These are phyloP conservation scores for Bradysia coprophila DNA, from an alignment of 1,140 invertebrate species.

Conservation along the genomic window DNA sequence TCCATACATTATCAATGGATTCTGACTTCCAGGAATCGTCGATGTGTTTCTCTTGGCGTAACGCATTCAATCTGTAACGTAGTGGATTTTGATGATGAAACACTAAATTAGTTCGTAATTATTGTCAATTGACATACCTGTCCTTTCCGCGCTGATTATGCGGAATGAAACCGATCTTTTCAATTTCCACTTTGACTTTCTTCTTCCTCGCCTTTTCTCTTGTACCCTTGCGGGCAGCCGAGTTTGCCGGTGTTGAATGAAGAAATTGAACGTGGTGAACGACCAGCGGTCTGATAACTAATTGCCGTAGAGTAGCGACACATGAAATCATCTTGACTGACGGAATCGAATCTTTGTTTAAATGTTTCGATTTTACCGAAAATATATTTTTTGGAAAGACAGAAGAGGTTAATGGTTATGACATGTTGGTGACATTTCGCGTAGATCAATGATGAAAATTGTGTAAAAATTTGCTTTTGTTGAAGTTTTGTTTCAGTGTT, in stretches of 20 bases:
- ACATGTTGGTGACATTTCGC: no score
- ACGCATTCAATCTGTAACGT: slow-evolving; percentile 14
- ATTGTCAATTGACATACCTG: slow-evolving; percentile 11
- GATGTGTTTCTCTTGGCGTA: slow-evolving; percentile 24
- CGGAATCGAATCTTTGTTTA: background rate
- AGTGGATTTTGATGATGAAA: background rate
- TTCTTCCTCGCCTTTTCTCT: slow-evolving; percentile 47
- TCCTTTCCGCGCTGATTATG: slow-evolving; percentile 33
- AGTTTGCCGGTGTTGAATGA: slow-evolving; percentile 23
- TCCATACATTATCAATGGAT: slow-evolving; percentile 47
- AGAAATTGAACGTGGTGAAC: slow-evolving; percentile 8
- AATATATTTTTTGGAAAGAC: no score
- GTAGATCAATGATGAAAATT: no score
- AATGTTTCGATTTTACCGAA: background rate
- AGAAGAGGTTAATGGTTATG: no score
- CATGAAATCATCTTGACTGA: background rate
- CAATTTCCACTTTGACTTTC: slow-evolving; percentile 46
- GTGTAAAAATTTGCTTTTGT: no score
- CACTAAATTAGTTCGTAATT: background rate
- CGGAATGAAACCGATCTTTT: slow-evolving; percentile 45
- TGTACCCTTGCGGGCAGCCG: slow-evolving; percentile 56
- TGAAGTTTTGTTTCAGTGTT: no score
- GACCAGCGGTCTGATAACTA: background rate
- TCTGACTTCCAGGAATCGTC: slow-evolving; percentile 34
- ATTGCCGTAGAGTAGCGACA: background rate